Evolutionary conservation across 2,888 invertebrate species (phyloP).

Genomic region (Omphaloscelis lunosa): DNA sequence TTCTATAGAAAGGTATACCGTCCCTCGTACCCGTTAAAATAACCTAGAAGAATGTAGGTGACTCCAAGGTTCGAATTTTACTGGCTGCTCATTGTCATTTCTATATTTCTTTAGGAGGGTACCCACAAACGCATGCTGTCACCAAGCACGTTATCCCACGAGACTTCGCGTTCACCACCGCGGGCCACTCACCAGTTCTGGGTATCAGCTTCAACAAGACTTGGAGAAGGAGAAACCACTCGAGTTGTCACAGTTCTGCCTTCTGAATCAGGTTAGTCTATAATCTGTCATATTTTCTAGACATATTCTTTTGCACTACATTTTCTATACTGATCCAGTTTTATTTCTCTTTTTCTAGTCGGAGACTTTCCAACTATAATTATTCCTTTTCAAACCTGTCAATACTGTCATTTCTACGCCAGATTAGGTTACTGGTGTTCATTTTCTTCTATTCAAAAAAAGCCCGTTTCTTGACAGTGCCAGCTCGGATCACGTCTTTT

Average conservation of each 20-base stretch:
- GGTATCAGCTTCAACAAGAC: slow-evolving; percentile 94
- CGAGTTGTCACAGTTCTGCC: slow-evolving; percentile 94
- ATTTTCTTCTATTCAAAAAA: slow-evolving; percentile 68
- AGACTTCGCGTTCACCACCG: slow-evolving; percentile 93
- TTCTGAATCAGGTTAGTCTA: slow-evolving; percentile 91
- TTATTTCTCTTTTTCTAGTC: not conserved
- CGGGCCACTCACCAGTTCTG: slow-evolving; percentile 94
- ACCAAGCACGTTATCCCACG: slow-evolving; percentile 93
- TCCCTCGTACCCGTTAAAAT: slow-evolving; percentile 8
- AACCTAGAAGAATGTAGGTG: slow-evolving; percentile 34
- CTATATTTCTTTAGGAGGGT: slow-evolving; percentile 89
- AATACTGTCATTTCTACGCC: slow-evolving; percentile 26
- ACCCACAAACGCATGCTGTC: slow-evolving; percentile 94
- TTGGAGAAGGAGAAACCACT: slow-evolving; percentile 96
- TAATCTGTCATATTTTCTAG: slow-evolving; percentile 54
- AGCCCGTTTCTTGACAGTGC: slow-evolving; percentile 90
- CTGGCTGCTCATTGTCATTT: slow-evolving; percentile 5
- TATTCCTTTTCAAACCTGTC: not conserved
- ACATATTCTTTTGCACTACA: not conserved
- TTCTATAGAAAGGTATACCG: not conserved
- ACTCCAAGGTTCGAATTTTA: not conserved
- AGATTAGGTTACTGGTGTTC: slow-evolving; percentile 61
- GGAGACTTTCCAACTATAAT: not conserved
- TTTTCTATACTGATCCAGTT: not conserved
- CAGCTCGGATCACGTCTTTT: slow-evolving; percentile 97